Evolutionary conservation across 2,797 vertebrate genomes (phyloP).

Genomic region (Pipistrellus nathusii): DNA sequence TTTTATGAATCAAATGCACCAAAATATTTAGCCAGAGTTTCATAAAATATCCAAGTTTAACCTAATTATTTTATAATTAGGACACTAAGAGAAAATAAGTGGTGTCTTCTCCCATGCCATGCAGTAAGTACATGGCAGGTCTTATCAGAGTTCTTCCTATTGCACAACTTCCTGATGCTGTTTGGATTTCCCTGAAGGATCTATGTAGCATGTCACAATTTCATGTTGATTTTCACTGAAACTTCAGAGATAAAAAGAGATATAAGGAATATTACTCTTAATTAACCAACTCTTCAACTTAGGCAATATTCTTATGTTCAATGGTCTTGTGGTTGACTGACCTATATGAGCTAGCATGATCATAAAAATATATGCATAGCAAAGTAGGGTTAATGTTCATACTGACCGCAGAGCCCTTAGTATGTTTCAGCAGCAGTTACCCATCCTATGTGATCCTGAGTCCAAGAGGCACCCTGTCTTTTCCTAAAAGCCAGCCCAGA

Average conservation of each 20-base stretch:
- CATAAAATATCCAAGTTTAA: background rate
- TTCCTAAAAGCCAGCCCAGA: slow-evolving; percentile 66
- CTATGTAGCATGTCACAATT: background rate
- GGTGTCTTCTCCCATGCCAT: background rate
- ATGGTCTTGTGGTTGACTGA: background rate
- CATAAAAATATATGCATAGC: slow-evolving; percentile 52
- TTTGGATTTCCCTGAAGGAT: background rate
- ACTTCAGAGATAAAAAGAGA: slow-evolving; percentile 39
- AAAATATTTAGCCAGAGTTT: slow-evolving; percentile 28
- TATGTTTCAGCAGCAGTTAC: background rate
- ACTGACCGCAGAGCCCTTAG: background rate
- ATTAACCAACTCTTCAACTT: slow-evolving; percentile 30
- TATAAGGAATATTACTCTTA: background rate
- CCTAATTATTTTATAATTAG: slow-evolving; percentile 41
- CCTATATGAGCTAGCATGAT: background rate
- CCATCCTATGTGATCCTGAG: background rate
- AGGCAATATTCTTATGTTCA: background rate
- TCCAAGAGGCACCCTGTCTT: slow-evolving; percentile 49
- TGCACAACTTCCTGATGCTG: background rate
- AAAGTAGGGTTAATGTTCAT: slow-evolving; percentile 52
- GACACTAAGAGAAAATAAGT: background rate
- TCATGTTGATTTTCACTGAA: background rate
- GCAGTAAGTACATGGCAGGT: background rate
- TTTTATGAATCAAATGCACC: slow-evolving; percentile 59
- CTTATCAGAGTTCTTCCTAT: background rate